These are phyloP conservation scores for Neodiprion pinetum DNA, from an alignment of 1,140 invertebrate species.

Conservation along the genomic window DNA sequence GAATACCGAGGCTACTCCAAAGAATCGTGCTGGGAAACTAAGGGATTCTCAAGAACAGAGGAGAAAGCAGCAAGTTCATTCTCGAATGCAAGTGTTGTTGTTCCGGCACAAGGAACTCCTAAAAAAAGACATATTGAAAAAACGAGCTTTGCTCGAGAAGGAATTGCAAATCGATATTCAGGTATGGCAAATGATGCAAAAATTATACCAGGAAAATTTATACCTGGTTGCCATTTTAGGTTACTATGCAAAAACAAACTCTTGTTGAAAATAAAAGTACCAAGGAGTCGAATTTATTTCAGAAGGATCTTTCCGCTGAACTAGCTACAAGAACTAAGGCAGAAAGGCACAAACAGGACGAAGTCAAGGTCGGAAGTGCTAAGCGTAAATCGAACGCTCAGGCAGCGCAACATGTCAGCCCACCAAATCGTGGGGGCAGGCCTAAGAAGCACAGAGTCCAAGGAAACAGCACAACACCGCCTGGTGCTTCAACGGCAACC, in stretches of 20 bases:
- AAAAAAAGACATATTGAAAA: constrained; percentile 93
- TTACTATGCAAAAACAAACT: not conserved
- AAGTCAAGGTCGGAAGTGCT: constrained; percentile 67
- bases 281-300: constrained; percentile 25
- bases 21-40: constrained; percentile 53
- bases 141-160: constrained; percentile 87
- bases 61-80: constrained; percentile 63
- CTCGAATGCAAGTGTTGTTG: constrained; percentile 71
- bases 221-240: not conserved
- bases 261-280: not conserved
- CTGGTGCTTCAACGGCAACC: constrained; percentile 45
- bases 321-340: constrained; percentile 72
- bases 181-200: constrained; percentile 55
- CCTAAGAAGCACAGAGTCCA: constrained; percentile 51
- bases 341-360: constrained; percentile 74
- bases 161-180: constrained; percentile 91
- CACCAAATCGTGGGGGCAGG: constrained; percentile 49
- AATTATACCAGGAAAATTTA: not conserved
- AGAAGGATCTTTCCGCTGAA: constrained; percentile 77
- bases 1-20: constrained; percentile 32
- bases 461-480: constrained; percentile 44
- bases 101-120: constrained; percentile 89
- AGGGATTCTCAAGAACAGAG: constrained; percentile 61
- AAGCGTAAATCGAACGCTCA: constrained; percentile 66
- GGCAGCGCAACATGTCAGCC: constrained; percentile 59